Evolutionary conservation across 2,888 invertebrate genomes (phyloP), one percentile per base, ranked within the genome.

Genomic region (Hipparchia semele): DNA sequence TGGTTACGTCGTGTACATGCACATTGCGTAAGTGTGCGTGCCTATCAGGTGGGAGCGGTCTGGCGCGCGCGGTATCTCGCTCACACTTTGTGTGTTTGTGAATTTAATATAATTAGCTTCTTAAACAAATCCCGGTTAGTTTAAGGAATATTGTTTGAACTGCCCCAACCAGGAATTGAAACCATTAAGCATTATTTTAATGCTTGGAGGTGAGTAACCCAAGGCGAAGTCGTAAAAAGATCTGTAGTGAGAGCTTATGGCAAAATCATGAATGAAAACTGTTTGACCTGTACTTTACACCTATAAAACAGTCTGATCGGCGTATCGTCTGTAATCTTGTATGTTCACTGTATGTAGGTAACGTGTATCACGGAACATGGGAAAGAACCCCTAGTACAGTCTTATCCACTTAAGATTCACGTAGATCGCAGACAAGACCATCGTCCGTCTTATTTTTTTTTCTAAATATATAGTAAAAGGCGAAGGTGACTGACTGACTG

Each of bases 301-400:
- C 71, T 54, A 23, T n/a, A 66, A 66, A 66, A 58, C 45, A 51
- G 70, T 70, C 56, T 53, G 53, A 65, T 66, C 69, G 70, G 70
- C 53, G 66, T 13, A 71, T 70, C 39, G 68, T 53, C 70, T 76
- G 76, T 75, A 76, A 79, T 78, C 73, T 73, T 68, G 72, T 73
- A 62, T 62, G 60, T 73, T 60, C 71, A 53, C 72, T 68, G 76
- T 77, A 76, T 78, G 76, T 79, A 76, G 79, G 79, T 79, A 75
- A 78, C 78, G 75, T 69, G 72, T 73, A 71, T 70, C 79, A 79
- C 77, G 79, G 76, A 68, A 75, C 72, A 78, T 73, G 76, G 72
- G 73, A 76, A 75, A 70, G 59, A 53, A 59, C 65, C 75, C 73
- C 56, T 71, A 65, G 66, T 69, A 69, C 73, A 72, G 71, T 66